Evolutionary conservation across 2,888 invertebrate species (phyloP).

Genomic region (Pteria penguin): DNA sequence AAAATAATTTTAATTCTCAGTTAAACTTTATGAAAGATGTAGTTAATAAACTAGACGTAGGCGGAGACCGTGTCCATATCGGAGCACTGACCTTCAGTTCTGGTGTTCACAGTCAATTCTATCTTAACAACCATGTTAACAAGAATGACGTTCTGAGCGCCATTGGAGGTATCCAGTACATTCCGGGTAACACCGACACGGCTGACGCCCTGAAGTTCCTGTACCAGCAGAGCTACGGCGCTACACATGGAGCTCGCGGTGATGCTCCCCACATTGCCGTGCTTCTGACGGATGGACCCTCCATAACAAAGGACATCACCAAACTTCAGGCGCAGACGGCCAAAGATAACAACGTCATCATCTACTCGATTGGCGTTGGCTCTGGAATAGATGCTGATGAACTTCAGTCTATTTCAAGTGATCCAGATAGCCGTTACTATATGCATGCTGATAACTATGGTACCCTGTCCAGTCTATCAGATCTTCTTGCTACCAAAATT

Average conservation of each 20-base stretch:
- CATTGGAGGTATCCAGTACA: conserved; percentile 58
- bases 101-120: conserved; percentile 62
- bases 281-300: conserved; percentile 62
- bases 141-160: conserved; percentile 56
- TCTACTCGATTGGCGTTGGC: conserved; percentile 63
- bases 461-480: conserved; percentile 52
- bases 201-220: conserved; percentile 64
- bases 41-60: conserved; percentile 62
- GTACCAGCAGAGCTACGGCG: conserved; percentile 62
- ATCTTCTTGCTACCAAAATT: conserved; percentile 57
- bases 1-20: conserved; percentile 62
- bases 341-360: conserved; percentile 60
- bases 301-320: conserved; percentile 56
- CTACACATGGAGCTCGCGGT: conserved; percentile 60
- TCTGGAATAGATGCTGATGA: conserved; percentile 57
- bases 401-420: conserved; percentile 62
- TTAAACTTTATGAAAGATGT: conserved; percentile 64
- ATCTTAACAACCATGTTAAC: conserved; percentile 60
- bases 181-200: conserved; percentile 59
- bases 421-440: conserved; percentile 58
- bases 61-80: conserved; percentile 59
- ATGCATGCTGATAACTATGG: conserved; percentile 58
- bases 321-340: conserved; percentile 64
- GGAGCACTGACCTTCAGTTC: conserved; percentile 63
- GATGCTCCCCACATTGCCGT: conserved; percentile 62